A percentile compares a stretch with the other conserved stretches of the same genome.
Conservation (phyloP, 2,797 vertebrate genomes). For the Margarornis squamiger region DNA sequence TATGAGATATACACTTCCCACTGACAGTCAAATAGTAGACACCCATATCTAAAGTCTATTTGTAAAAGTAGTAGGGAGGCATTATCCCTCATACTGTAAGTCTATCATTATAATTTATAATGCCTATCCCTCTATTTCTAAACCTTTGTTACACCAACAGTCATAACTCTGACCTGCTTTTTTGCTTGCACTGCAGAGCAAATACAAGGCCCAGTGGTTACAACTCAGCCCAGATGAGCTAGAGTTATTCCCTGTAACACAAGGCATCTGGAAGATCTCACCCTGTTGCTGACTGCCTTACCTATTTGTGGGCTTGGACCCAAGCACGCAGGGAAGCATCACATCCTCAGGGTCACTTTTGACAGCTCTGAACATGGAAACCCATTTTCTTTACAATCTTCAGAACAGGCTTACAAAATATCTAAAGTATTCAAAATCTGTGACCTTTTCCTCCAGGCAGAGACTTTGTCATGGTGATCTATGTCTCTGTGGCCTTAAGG, state of each 20-base stretch:
- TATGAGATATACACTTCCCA: background rate
- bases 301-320: background rate
- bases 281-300: background rate
- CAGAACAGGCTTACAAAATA: slow-evolving; percentile 29
- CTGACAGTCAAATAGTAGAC: background rate
- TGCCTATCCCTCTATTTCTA: background rate
- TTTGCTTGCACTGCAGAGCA: background rate
- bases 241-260: background rate
- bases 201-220: background rate
- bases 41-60: background rate
- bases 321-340: background rate
- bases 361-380: background rate
- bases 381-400: slow-evolving; percentile 11
- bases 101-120: background rate
- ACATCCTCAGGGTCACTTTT: slow-evolving; percentile 20
- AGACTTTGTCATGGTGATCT: background rate
- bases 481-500: slow-evolving; percentile 4
- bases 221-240: background rate
- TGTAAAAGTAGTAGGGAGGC: background rate
- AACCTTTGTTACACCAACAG: background rate
- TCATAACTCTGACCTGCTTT: background rate
- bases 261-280: slow-evolving; percentile 4
- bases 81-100: background rate
- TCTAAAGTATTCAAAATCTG: slow-evolving; percentile 45
- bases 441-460: slow-evolving; percentile 51